Evolutionary conservation across 35 echinoderm and acorn worm species (phyloP).

Genomic region (Apostichopus parvimensis): DNA sequence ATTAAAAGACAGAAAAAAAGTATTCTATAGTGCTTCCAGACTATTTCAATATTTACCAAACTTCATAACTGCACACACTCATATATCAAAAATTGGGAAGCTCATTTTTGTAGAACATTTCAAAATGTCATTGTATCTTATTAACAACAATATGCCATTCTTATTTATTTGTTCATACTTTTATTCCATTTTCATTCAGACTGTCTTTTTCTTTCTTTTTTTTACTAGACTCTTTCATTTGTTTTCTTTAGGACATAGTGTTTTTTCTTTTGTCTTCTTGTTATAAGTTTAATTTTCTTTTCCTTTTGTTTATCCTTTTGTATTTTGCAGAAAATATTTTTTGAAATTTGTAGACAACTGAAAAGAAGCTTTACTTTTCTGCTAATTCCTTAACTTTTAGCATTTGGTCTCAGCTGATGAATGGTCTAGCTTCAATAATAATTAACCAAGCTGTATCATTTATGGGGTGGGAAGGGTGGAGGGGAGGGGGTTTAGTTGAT

Average conservation of each 20-base stretch:
- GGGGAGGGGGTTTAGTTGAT: too few species aligned
- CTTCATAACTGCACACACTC: not conserved
- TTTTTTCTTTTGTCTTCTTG: not conserved
- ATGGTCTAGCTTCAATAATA: too few species aligned
- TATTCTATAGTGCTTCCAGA: constrained; percentile 1
- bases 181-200: not conserved
- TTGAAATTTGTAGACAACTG: not conserved
- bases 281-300: not conserved
- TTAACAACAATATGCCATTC: not conserved
- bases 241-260: not conserved
- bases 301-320: not conserved
- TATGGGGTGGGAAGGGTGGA: too few species aligned
- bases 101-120: not conserved
- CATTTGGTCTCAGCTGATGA: too few species aligned
- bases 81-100: not conserved
- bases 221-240: not conserved
- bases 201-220: not conserved
- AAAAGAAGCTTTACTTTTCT: too few species aligned
- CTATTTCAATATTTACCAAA: not conserved
- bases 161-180: not conserved
- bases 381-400: too few species aligned
- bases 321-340: not conserved
- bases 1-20: not conserved
- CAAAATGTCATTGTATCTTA: not conserved
- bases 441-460: too few species aligned